These are phyloP conservation scores for Xiphorhynchus elegans DNA, from an alignment of 2,113 vertebrate species.

Conservation along the genomic window DNA sequence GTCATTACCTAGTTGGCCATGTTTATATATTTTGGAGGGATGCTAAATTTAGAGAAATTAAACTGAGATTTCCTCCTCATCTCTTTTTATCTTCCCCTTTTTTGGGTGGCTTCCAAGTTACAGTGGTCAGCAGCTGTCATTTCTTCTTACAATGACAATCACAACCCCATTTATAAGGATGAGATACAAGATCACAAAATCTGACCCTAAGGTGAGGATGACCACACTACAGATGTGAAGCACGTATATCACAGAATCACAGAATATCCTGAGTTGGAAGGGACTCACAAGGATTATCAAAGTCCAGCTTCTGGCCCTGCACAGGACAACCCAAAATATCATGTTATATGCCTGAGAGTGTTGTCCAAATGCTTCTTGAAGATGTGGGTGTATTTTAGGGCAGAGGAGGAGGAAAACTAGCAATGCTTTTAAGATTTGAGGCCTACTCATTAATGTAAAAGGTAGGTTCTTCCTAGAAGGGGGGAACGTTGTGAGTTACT, in stretches of 20 bases:
- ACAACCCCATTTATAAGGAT: background rate
- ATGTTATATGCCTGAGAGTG: background rate
- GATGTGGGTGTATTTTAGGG: background rate
- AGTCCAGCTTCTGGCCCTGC: background rate
- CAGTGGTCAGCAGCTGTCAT: background rate
- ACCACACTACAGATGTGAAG: background rate
- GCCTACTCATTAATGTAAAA: slow-evolving; percentile 4
- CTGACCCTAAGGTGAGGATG: background rate
- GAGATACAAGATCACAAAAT: background rate
- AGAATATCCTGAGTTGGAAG: background rate
- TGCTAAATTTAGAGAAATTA: background rate
- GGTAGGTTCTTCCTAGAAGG: background rate
- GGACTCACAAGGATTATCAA: background rate
- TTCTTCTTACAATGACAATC: background rate
- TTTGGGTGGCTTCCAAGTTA: background rate
- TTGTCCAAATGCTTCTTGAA: background rate
- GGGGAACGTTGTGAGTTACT: background rate
- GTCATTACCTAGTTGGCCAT: background rate
- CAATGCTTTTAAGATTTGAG: background rate
- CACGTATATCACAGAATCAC: background rate
- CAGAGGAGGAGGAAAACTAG: background rate
- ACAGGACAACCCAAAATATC: background rate
- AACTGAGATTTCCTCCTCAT: background rate
- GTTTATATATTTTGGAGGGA: background rate
- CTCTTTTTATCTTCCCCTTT: background rate